Evolutionary conservation across 1,140 invertebrate species (phyloP), one percentile per base, ranked within the genome.

Genomic region (Bombus superbus): DNA sequence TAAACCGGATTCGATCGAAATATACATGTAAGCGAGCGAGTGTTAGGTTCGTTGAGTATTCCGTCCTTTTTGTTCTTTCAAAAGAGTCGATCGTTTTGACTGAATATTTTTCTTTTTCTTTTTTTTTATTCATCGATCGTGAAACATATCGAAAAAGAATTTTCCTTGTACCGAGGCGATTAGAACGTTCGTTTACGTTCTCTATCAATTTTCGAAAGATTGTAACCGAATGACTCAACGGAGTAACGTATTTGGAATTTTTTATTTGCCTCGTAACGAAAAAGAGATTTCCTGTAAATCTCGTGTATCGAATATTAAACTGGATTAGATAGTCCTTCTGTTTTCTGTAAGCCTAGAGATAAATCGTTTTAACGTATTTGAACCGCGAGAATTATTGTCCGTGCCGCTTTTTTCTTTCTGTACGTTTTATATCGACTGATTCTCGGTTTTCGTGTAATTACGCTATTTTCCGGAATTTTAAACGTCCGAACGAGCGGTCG

Each of bases 391-490:
- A 53, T 53, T 53, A 53, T 53, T 8, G 47, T 53, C 6, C 18
- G 6, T 22, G 47, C 1, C 47, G 18, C 1, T 53, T 62, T 47
- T 75, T 38, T 28, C 47, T 4, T 25, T 11, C 32, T 35, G 2
- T 57, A 35, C 35, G 8, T 75, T 75, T 75, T 89, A 85, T 85
- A 85, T 79, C 74, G 59, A 89, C 68, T 69, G 75, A 86, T 85
- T 91, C 59, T 75, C 57, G 68, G 74, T 87, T 90, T 85, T 86
- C 69, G 72, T 53, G 89, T 81, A 83, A 91, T 90, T 86, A 76
- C 86, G 72, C 86, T 90, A 88, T 90, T 89, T 91, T 88, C 75
- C 79, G 38, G 59, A 79, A 76, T 86, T 91, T 89, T 82, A 79
- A 75, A 82, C 79, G 64, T 69, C 42, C 87, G 83, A 84, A 59